Evolutionary conservation across 2,888 invertebrate species (phyloP), one percentile per base, ranked within the genome.

Genomic region (Argyresthia albistria): DNA sequence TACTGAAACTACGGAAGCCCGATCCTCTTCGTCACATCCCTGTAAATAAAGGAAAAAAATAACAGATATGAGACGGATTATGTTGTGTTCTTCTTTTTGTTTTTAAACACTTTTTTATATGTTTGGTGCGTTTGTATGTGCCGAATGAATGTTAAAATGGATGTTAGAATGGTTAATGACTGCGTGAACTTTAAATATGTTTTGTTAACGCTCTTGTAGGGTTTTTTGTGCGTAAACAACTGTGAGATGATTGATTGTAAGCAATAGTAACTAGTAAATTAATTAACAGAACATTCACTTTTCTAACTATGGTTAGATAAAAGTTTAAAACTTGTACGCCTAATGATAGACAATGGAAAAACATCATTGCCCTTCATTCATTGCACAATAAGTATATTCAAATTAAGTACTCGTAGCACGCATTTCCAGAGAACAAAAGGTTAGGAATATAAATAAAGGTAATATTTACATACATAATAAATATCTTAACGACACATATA

Each of bases 21-120:
- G 88, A 76, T 94, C 93, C 73, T 93, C 93, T 69, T 93, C 93
- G 65, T 93, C 92, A 60, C 89, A 84, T 63, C 90, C 91, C 91
- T 92, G 91, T 63, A 78, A 88, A 89, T 73, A 89, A 42, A 50
- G 58, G 55, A 53, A 63, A 57, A 60, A 59, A 60, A 4, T 39
- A 73, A 71, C 70, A 71, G 68, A 71, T 65, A 68, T 67, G 73
- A 71, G 74, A 76, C 76, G 77, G 77, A 78, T 74, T 59, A 6
- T 11, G 39, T 39, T 2, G 25, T 51, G 46, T 51, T 42, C 4
- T 42, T 11, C 6, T 42, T 11, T 12, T 45, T 45, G 12, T 45
- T 45, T 7, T 14, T 45, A 45, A 12, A 14, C 15, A 4, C 0
- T 45, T 45, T 45, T 45, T 45, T 42, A 11, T 12, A 11, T 10